Base-by-base conservation (phyloP, 2,113 vertebrate genomes). In the Triplophysa tibetana region DNA sequence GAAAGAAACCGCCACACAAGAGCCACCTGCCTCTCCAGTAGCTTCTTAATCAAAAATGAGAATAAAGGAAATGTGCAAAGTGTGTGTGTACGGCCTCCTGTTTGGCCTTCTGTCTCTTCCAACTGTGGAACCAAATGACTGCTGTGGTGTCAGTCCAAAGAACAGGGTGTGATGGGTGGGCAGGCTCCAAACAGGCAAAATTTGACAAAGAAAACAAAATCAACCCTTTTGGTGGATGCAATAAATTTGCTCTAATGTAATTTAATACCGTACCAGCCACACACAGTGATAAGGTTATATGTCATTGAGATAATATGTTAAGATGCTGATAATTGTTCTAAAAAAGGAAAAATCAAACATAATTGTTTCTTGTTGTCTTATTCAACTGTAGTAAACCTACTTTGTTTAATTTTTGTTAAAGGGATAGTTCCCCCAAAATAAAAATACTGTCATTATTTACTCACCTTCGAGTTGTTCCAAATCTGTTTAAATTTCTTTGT, bases 21-120 rank as follows among this genome's bases (percentile, higher is more conserved):
- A 67, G 76, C 84, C 79, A 86, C 75, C 84, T 83, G 84, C 74
- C 79, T 77, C 72, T 75, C 62, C 82, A 83, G 66, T 78, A 76
- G 75, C 70, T 52, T 81, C 63, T 78, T 81, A 79, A 81, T 78
- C 24, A 75, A 78, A 60, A 63, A 77, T 48, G 48, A 69, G 48
- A 73, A 77, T 38, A 68, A 70, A 80, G 66, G 78, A 73, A 80
- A 72, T 68, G 63, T 48, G 50, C 48, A 60, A 29, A 69, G 56
- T 54, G 61, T 56, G 24, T 50, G 43, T 48, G 33, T 61, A 64
- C 64, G 64, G 69, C 58, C 75, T 81, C 66, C 63, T 81, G 79
- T 81, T 81, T 81, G 69, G 79, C 60, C 4, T 65, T 58, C 24
- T 74, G 50, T 3, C 19, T 76, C 60, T 68, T 56, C 79, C 69